Conservation (phyloP, 2,113 vertebrate species). For the Sylvicapra grimmia region DNA sequence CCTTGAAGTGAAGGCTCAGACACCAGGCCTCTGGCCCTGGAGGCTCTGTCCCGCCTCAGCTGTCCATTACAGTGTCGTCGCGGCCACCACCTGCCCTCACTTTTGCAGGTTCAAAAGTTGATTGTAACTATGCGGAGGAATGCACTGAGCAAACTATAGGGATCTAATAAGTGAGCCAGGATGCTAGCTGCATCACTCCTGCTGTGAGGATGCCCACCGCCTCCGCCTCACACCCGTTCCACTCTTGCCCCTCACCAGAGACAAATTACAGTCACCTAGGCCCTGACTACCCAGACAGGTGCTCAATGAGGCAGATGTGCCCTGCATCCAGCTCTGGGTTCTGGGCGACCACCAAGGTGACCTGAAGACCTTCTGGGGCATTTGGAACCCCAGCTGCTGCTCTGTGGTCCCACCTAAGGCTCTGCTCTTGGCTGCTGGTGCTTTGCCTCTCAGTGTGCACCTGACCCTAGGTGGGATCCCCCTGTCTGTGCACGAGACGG, state of each 20-base stretch:
- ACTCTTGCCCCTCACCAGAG: no score
- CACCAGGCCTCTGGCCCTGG: neutral
- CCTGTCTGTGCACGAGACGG: neutral
- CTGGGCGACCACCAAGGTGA: neutral
- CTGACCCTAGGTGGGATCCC: neutral
- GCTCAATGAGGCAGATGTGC: neutral
- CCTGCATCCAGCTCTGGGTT: neutral
- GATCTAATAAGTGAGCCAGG: neutral
- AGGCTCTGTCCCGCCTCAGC: rapidly evolving
- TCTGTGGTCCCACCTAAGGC: neutral
- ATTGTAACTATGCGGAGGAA: neutral
- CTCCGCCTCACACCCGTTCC: rapidly evolving
- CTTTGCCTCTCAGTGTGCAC: neutral
- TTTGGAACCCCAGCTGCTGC: neutral
- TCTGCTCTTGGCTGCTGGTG: neutral
- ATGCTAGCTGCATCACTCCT: neutral
- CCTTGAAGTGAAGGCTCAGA: neutral
- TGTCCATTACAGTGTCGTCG: rapidly evolving
- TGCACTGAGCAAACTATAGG: neutral
- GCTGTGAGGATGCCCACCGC: neutral
- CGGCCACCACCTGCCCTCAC: neutral
- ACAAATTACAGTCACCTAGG: neutral
- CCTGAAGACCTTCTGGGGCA: neutral
- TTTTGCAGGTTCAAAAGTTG: neutral
- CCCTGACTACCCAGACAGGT: neutral